These are phyloP conservation scores for Acanthochromis polyacanthus DNA, from an alignment of 2,113 vertebrate genomes.

Conservation along the genomic window DNA sequence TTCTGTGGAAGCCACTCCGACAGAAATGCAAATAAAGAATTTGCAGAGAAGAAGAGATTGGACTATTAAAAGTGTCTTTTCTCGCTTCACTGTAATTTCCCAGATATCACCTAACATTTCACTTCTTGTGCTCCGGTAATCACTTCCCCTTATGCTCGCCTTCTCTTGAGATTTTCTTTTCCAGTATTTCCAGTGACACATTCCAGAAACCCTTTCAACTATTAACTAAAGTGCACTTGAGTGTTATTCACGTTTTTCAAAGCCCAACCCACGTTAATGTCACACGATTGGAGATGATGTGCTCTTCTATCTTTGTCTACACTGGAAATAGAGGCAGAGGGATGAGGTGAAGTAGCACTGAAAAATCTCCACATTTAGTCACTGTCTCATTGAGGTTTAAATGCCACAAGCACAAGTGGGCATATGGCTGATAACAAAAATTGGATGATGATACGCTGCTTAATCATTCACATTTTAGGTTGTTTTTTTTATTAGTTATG, in stretches of 20 bases:
- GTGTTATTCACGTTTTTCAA: constrained; percentile 38
- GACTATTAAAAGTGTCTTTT: constrained; percentile 13
- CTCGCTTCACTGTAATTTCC: constrained; percentile 23
- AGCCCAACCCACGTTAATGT: constrained; percentile 32
- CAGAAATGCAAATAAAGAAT: constrained; percentile 18
- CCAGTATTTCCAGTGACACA: constrained; percentile 12
- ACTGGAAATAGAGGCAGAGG: constrained; percentile 19
- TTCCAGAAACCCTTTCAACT: constrained; percentile 45
- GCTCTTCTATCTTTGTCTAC: constrained; percentile 33
- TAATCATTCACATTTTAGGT: neutral
- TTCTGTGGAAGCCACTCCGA: neutral
- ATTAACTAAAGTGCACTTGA: constrained; percentile 55
- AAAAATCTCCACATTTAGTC: constrained; percentile 16
- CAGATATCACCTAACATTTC: constrained; percentile 33
- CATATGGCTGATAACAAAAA: too few relatives aligned
- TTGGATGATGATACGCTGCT: too few relatives aligned
- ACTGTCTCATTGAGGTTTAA: constrained; percentile 1
- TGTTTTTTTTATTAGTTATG: too few relatives aligned
- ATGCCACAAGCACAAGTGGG: neutral
- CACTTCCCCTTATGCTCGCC: constrained; percentile 40
- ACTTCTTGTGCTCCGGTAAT: constrained; percentile 35
- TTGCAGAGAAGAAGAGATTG: neutral
- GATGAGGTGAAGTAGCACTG: constrained; percentile 15
- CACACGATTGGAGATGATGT: constrained; percentile 48
- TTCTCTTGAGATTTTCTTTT: neutral